These are phyloP conservation scores for Glaucopsyche alexis DNA, from an alignment of 2,888 invertebrate species.

Conservation along the genomic window DNA sequence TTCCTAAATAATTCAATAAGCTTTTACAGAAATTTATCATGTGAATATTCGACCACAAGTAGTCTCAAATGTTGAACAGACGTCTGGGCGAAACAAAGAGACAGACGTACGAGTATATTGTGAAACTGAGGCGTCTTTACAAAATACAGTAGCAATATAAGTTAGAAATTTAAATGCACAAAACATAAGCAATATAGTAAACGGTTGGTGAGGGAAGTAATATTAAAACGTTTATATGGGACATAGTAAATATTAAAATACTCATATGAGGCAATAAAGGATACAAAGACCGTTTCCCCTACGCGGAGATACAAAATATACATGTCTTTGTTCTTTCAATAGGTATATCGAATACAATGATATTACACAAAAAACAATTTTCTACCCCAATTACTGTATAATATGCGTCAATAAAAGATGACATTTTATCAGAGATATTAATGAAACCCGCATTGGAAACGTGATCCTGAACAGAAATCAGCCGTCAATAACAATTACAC, in stretches of 20 bases:
- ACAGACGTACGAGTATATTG: constrained; percentile 1
- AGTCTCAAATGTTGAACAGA: neutral
- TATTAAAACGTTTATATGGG: constrained; percentile 22
- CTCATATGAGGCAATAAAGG: constrained; percentile 26
- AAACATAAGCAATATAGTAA: constrained; percentile 7
- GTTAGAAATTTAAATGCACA: constrained; percentile 1
- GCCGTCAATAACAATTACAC: constrained; percentile 63
- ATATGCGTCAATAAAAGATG: constrained; percentile 24
- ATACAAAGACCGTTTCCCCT: constrained; percentile 2
- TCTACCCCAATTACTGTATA: constrained; percentile 23
- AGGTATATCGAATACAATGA: constrained; percentile 21
- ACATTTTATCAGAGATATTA: constrained; percentile 16
- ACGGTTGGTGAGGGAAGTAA: constrained; percentile 9
- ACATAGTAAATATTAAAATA: constrained; percentile 16
- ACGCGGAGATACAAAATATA: constrained; percentile 4
- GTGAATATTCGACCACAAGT: neutral
- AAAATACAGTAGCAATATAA: constrained; percentile 9
- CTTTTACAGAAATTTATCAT: constrained; percentile 9
- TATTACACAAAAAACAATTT: constrained; percentile 22
- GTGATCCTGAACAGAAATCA: constrained; percentile 49
- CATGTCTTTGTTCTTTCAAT: constrained; percentile 25
- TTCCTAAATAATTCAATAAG: neutral
- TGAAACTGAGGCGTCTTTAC: constrained; percentile 8
- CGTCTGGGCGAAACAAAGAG: constrained; percentile 12
- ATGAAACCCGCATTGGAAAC: constrained; percentile 39